A percentile compares a stretch with the other conserved stretches of the same genome.
Evolutionary conservation across 2,888 invertebrate genomes (phyloP).

Genomic region (Agrotis puta): DNA sequence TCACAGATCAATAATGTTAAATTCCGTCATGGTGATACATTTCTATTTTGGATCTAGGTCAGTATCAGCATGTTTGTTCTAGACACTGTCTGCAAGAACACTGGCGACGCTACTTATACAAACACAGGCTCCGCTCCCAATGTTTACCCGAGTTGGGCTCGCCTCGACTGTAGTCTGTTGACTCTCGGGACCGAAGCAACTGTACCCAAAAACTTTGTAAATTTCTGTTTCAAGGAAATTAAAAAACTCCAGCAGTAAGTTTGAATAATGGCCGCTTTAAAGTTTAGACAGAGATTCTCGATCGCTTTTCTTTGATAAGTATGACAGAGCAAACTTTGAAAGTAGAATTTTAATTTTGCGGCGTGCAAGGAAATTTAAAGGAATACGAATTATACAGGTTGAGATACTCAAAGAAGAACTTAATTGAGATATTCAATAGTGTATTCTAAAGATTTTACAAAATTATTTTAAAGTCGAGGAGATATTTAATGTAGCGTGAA

Average conservation of each 20-base stretch:
- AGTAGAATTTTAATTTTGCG: not conserved
- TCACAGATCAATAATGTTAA: not conserved
- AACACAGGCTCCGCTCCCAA: not conserved
- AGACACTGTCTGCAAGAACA: slow-evolving; percentile 1
- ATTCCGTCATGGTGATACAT: not conserved
- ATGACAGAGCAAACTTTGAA: slow-evolving; percentile 7
- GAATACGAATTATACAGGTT: not conserved
- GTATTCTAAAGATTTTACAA: slow-evolving; percentile 2
- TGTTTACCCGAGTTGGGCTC: slow-evolving; percentile 8
- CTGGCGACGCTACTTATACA: not conserved
- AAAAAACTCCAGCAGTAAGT: slow-evolving; percentile 33
- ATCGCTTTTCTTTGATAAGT: slow-evolving; percentile 32
- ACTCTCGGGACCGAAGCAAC: not conserved
- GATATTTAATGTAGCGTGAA: no score
- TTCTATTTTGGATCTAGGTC: slow-evolving; percentile 30
- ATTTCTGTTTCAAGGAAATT: slow-evolving; percentile 40
- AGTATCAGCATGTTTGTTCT: slow-evolving; percentile 25
- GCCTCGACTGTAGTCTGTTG: slow-evolving; percentile 12
- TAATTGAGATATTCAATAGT: not conserved
- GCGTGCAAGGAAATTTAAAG: not conserved
- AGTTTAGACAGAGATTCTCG: slow-evolving; percentile 20
- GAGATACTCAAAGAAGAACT: not conserved
- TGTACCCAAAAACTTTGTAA: slow-evolving; percentile 14
- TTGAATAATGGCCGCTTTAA: slow-evolving; percentile 38
- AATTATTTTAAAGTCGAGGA: not conserved